These are phyloP conservation scores for Magallana ariakensis DNA, from an alignment of 1,140 invertebrate genomes.

Conservation along the genomic window DNA sequence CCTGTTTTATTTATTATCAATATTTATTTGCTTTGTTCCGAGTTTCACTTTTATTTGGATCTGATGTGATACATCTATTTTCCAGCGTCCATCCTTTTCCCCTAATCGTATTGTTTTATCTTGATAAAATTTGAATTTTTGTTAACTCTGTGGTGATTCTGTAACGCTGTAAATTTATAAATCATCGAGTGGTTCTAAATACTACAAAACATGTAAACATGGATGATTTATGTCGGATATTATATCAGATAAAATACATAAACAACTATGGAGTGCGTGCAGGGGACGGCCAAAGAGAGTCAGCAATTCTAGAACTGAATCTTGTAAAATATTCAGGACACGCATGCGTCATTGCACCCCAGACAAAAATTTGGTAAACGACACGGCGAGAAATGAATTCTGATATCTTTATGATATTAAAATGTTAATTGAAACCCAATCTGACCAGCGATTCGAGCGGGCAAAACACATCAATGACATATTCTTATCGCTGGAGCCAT, in stretches of 20 bases:
- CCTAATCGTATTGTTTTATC: too few species aligned
- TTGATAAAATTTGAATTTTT: too few species aligned
- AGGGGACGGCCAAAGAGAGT: too few species aligned
- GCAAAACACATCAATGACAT: constrained; percentile 36
- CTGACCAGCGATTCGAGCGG: constrained; percentile 22
- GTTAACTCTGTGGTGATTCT: too few species aligned
- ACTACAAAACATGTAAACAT: too few species aligned
- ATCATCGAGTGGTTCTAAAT: too few species aligned
- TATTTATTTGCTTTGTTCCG: constrained; percentile 31
- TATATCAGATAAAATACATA: too few species aligned
- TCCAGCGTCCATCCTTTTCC: not conserved
- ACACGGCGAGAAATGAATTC: constrained; percentile 18
- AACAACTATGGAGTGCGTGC: too few species aligned
- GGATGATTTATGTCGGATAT: too few species aligned
- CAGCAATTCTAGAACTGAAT: too few species aligned
- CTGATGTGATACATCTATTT: not conserved
- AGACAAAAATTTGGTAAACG: constrained; percentile 26
- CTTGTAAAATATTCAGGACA: not conserved
- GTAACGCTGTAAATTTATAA: too few species aligned
- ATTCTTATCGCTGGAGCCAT: constrained; percentile 12
- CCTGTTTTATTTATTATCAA: constrained; percentile 29
- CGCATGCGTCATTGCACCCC: not conserved
- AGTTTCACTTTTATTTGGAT: not conserved
- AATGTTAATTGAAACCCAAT: constrained; percentile 37
- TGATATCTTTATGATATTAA: constrained; percentile 33